These are phyloP conservation scores for Gallinago stenura DNA, from an alignment of 2,797 vertebrate genomes.

Conservation along the genomic window DNA sequence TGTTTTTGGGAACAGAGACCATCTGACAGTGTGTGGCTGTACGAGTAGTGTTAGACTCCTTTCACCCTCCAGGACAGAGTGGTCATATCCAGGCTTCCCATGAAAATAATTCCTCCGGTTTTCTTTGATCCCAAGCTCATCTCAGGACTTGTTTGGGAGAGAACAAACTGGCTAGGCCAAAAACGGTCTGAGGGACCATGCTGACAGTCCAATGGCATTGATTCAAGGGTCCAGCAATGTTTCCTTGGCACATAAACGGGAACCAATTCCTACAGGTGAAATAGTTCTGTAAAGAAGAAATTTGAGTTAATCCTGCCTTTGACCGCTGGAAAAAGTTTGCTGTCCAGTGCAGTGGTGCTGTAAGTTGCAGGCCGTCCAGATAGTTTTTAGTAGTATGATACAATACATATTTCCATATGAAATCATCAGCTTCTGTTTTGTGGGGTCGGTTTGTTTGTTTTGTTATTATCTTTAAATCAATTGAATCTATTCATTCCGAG, in stretches of 20 bases:
- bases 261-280: not conserved
- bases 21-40: not conserved
- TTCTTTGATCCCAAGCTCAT: not conserved
- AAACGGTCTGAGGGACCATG: not conserved
- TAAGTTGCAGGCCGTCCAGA: not conserved
- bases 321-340: not conserved
- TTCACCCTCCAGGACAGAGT: not conserved
- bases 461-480: not conserved
- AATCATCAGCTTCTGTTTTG: not conserved
- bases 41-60: accelerated
- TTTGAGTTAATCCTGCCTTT: not conserved
- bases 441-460: not conserved
- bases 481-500: not conserved
- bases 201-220: not conserved
- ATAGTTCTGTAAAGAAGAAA: not conserved
- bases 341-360: not conserved
- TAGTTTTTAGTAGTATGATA: not conserved
- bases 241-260: not conserved
- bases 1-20: not conserved
- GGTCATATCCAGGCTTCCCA: not conserved
- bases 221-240: not conserved
- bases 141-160: not conserved
- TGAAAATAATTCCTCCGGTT: not conserved
- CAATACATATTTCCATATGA: not conserved
- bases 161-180: not conserved